Percentiles rank a stretch among this genome's conserved stretches.
These are phyloP conservation scores for Trachops cirrhosus DNA, from an alignment of 2,797 vertebrate genomes.

Conservation along the genomic window DNA sequence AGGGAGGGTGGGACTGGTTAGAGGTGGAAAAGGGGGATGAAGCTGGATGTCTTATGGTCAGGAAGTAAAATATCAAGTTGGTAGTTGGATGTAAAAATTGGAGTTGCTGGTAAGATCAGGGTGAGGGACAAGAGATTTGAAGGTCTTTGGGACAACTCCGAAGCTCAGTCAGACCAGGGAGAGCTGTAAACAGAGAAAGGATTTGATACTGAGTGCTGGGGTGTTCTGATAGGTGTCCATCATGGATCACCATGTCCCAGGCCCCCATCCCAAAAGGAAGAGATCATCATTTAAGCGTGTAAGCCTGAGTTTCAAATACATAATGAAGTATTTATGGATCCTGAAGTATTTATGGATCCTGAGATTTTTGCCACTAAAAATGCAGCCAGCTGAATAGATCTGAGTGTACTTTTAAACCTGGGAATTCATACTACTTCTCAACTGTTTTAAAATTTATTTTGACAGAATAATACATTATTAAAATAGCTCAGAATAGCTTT, in stretches of 20 bases:
- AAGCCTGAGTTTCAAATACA: not conserved
- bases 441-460: conserved; percentile 43
- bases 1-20: accelerated
- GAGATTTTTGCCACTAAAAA: conserved; percentile 8
- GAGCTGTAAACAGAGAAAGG: not conserved
- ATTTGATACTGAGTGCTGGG: not conserved
- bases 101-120: not conserved
- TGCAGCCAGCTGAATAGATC: not conserved
- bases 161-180: no score
- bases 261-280: not conserved
- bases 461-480: conserved; percentile 36
- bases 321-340: not conserved
- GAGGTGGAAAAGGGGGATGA: no score
- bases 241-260: not conserved
- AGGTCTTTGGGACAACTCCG: not conserved
- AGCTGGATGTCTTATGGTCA: not conserved
- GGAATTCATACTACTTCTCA: conserved; percentile 16
- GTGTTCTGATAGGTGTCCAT: not conserved
- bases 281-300: not conserved
- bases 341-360: not conserved
- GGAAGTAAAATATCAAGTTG: not conserved
- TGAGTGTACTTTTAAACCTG: not conserved
- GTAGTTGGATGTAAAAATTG: not conserved
- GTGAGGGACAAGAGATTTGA: not conserved
- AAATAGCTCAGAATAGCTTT: conserved; percentile 50